Evolutionary conservation across 1,140 invertebrate species (phyloP), one percentile per base, ranked within the genome.

Genomic region (Pseudobourletiella spinata): DNA sequence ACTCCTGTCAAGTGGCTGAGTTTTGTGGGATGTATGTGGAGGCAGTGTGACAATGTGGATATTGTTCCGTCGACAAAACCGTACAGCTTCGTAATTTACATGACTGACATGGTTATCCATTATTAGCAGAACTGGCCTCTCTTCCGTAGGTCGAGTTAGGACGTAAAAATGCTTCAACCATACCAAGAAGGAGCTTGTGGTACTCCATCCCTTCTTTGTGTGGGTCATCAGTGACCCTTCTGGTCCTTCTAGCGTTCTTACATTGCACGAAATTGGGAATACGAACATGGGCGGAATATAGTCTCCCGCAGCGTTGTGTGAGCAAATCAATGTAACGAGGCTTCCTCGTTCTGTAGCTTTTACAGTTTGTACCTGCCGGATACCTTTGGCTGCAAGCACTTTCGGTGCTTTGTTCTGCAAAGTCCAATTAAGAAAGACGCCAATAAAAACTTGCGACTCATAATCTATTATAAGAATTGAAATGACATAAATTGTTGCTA

Each of bases 31-130:
- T 28, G 65, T 72, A 58, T 76, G 75, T 16, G 75, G 72, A 22
- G 76, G 75, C n/a, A 79, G 72, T 67, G 74, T 71, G 18, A 76
- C 51, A 48, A 76, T 26, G 16, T 61, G 20, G 4, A 70, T 61
- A 2, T 62, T 61, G 35, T 66, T 65, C 4, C 64, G 62, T 66
- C 59, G 67, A 24, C 61, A 55, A 22, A 57, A 52, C 28, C 65
- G 30, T 20, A 71, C 25, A 15, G 51, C 56, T 43, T 62, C 22
- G 29, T 65, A 30, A 20, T 24, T 48, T 8, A 67, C 16, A 55
- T 70, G 69, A 28, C 44, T 56, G 18, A 46, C 50, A 54, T 73
- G 58, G 60, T 70, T 67, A 43, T 68, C 63, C 50, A 46, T 39
- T n/a, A 61, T 51, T 22, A 64, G 29, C 26, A 64, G 25, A n/a